Conservation (phyloP, 2,113 vertebrate genomes). For the Corvus cornix region DNA sequence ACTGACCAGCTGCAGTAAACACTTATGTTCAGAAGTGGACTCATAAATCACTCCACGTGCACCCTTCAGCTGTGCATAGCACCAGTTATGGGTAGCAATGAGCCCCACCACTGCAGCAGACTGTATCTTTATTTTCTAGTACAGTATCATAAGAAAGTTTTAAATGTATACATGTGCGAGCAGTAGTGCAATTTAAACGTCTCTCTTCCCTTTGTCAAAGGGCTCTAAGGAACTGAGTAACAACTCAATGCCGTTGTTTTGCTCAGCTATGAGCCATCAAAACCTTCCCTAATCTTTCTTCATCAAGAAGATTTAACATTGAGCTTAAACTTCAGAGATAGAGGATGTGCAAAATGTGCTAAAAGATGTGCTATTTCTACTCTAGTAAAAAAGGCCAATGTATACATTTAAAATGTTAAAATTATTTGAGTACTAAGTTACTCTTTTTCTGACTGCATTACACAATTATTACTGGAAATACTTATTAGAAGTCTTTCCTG, state of each 20-base stretch:
- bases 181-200: background rate
- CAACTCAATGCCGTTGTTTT: background rate
- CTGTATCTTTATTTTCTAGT: background rate
- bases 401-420: background rate
- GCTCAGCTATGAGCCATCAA: background rate
- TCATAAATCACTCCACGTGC: accelerated
- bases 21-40: background rate
- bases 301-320: background rate
- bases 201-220: background rate
- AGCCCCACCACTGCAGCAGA: background rate
- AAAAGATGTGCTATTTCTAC: background rate
- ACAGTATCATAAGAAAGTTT: background rate
- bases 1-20: background rate
- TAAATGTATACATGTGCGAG: background rate
- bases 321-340: background rate
- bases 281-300: background rate
- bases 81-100: background rate
- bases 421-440: background rate
- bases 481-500: background rate
- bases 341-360: background rate
- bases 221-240: background rate
- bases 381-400: background rate
- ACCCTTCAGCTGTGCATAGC: background rate
- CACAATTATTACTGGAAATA: background rate
- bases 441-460: background rate